Evolutionary conservation across 2,113 vertebrate genomes (phyloP).

Genomic region (Petaurus breviceps): DNA sequence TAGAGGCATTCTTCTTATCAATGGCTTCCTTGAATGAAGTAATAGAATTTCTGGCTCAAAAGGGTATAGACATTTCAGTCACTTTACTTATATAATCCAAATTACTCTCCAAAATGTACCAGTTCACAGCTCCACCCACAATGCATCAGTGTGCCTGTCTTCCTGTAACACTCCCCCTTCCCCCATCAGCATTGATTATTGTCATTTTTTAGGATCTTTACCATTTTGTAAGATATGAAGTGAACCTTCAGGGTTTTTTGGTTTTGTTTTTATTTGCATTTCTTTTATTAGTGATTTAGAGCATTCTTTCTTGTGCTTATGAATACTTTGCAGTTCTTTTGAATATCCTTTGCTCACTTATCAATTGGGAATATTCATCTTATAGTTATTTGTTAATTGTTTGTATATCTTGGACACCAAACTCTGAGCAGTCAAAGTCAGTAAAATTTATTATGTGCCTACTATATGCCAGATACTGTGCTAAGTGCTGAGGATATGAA

Average conservation of each 20-base stretch:
- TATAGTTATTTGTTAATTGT: background rate
- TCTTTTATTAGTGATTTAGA: background rate
- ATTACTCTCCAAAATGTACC: background rate
- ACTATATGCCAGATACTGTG: background rate
- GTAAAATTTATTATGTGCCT: background rate
- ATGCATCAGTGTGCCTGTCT: background rate
- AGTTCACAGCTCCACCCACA: background rate
- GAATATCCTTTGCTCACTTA: background rate
- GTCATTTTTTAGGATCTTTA: background rate
- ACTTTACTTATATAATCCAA: background rate
- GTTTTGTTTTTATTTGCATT: background rate
- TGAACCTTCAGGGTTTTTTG: background rate
- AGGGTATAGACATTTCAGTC: background rate
- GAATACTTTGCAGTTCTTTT: background rate
- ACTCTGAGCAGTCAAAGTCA: background rate
- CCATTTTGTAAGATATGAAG: background rate
- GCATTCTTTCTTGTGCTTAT: background rate
- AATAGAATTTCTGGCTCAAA: background rate
- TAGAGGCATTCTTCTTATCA: background rate
- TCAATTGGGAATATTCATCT: background rate
- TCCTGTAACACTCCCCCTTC: background rate
- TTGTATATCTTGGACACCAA: background rate
- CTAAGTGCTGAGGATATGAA: background rate
- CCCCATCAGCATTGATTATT: background rate
- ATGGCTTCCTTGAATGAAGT: background rate